These are phyloP conservation scores for Leucopternis melanops DNA, from an alignment of 2,113 vertebrate species.

Conservation along the genomic window DNA sequence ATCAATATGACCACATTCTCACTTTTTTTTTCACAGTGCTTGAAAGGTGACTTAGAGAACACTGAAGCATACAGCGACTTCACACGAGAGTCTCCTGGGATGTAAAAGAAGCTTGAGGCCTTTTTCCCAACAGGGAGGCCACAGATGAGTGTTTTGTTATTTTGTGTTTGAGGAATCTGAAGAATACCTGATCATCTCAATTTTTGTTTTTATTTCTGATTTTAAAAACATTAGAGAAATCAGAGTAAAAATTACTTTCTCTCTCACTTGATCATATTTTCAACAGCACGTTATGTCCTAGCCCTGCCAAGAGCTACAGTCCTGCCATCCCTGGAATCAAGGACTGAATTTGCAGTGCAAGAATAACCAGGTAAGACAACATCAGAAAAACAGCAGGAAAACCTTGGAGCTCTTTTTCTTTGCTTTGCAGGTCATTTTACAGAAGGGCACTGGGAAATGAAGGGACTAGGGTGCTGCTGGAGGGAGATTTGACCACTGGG, in stretches of 20 bases:
- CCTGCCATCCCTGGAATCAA: neutral
- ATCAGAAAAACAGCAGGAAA: neutral
- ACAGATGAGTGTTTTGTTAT: neutral
- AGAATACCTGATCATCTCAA: neutral
- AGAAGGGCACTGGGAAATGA: neutral
- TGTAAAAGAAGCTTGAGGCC: neutral
- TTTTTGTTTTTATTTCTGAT: neutral
- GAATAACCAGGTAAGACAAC: neutral
- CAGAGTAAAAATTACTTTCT: neutral
- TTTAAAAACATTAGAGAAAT: neutral
- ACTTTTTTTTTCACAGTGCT: neutral
- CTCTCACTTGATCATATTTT: neutral
- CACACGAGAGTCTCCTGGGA: neutral
- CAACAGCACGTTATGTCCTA: neutral
- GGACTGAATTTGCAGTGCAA: neutral
- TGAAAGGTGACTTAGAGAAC: neutral
- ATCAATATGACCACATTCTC: neutral
- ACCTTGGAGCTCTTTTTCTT: neutral
- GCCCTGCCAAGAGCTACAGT: neutral
- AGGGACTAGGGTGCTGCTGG: neutral
- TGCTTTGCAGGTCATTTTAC: neutral
- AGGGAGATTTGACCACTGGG: neutral
- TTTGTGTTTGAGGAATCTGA: neutral
- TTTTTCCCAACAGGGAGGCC: neutral
- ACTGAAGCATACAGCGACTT: neutral